A percentile compares a stretch with the other conserved stretches of the same genome.
Conservation (phyloP, 2,113 vertebrate species). For the Nematolebias whitei region DNA sequence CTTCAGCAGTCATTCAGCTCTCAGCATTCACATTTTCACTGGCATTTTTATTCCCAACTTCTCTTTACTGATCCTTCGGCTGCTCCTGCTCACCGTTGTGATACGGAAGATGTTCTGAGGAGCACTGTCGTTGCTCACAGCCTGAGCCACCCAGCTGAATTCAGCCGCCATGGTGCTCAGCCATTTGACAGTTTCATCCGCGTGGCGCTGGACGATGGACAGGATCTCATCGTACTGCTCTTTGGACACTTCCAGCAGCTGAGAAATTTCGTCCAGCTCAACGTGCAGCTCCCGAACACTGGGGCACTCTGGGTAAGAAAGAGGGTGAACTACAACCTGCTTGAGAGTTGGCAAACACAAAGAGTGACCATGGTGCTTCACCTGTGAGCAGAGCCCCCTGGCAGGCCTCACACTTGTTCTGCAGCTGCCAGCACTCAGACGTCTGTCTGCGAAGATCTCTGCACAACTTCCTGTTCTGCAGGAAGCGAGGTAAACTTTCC, state of each 20-base stretch:
- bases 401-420: constrained; percentile 85
- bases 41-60: too few species aligned
- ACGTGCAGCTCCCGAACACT: constrained; percentile 82
- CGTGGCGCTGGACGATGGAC: constrained; percentile 83
- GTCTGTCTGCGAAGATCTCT: constrained; percentile 82
- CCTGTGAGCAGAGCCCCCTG: constrained; percentile 84
- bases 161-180: constrained; percentile 84
- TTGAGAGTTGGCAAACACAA: background rate
- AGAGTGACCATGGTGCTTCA: constrained; percentile 59
- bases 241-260: constrained; percentile 83
- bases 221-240: constrained; percentile 88
- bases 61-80: too few species aligned
- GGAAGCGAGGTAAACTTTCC: constrained; percentile 54
- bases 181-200: constrained; percentile 84
- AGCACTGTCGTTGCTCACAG: constrained; percentile 70
- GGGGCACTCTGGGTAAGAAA: constrained; percentile 83
- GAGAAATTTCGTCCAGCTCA: constrained; percentile 85
- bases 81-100: constrained; percentile 75
- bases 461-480: constrained; percentile 75
- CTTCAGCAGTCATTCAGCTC: background rate
- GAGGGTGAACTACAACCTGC: background rate
- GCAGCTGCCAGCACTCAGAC: constrained; percentile 86
- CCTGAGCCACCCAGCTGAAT: constrained; percentile 88
- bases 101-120: constrained; percentile 81
- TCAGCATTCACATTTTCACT: background rate